Base-by-base conservation (phyloP, 2,888 invertebrate species). In the Lathronympha strigana region DNA sequence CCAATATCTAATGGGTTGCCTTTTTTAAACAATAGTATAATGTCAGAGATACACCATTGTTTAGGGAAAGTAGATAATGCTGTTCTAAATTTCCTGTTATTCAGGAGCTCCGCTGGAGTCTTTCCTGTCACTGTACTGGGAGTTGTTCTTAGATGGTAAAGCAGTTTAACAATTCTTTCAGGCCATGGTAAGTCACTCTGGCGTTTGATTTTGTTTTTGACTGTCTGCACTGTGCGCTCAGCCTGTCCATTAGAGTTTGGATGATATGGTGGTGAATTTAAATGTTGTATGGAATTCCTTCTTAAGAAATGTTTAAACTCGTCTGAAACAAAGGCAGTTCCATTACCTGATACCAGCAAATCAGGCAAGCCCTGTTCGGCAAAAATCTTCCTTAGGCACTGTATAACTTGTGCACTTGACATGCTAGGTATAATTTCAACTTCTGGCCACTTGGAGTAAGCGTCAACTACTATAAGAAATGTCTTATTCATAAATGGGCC, bases 301-400 rank as follows among this genome's bases (percentile, higher is more conserved):
- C 54, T 55, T 31, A 68, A 19, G 50, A 62, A 67, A 2, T 51
- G 8, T 51, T 64, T 4, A 21, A 69, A 67, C 43, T 71, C 67
- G 9, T 57, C 21, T 6, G 66, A 66, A 9, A 43, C 58, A n/a
- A 67, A 70, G 38, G 63, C 25, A 9, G 33, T 15, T 1, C 70
- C 70, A 54, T 70, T 70, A 40, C 69, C 69, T 5, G 58, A 58
- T 0, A 69, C 67, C 0, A 69, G 1, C 0, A 58, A 25, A 21
- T 68, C 63, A 8, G 67, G 67, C 1, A n/a, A 66, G 28, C 1
- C 67, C 69, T 66, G 47, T 5, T 38, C 31, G 28, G 67, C 54
- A 64, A 67, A 70, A n/a, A 67, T 61, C 2, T 45, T 31, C 47
- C 67, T 45, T 9, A 69, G 47, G 13, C 25, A 6, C 11, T 23